Percentiles rank a stretch among this genome's conserved stretches.
Evolutionary conservation across 2,888 invertebrate species (phyloP).

Genomic region (Trisateles emortualis): DNA sequence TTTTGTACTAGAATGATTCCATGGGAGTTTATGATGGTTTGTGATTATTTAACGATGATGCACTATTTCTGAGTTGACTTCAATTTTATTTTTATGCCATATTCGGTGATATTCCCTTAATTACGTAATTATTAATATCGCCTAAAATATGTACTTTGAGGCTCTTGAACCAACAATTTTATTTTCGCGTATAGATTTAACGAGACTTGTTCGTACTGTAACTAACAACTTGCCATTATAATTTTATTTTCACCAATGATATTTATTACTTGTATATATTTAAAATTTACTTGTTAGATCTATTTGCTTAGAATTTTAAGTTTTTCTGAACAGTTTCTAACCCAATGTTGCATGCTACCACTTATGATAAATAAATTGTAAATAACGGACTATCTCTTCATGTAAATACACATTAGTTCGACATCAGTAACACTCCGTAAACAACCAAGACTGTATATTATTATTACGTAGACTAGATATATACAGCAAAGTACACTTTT

Average conservation of each 20-base stretch:
- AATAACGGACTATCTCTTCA: conserved; percentile 61
- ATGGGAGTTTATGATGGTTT: conserved; percentile 77
- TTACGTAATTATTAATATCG: conserved; percentile 64
- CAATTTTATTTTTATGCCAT: conserved; percentile 78
- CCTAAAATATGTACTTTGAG: conserved; percentile 76
- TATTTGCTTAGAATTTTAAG: conserved; percentile 69
- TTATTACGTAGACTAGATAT: conserved; percentile 62
- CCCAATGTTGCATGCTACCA: conserved; percentile 61
- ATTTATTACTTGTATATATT: conserved; percentile 82
- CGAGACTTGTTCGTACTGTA: conserved; percentile 67
- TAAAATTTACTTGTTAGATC: conserved; percentile 63
- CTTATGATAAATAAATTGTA: conserved; percentile 61
- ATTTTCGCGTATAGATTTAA: conserved; percentile 64
- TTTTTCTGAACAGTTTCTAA: conserved; percentile 64
- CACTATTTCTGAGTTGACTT: conserved; percentile 70
- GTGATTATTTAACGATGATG: conserved; percentile 81
- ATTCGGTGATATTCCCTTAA: conserved; percentile 75
- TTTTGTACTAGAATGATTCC: conserved; percentile 82
- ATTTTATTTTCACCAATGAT: conserved; percentile 83
- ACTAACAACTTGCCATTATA: conserved; percentile 85
- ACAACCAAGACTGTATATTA: conserved; percentile 74
- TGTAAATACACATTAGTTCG: conserved; percentile 76
- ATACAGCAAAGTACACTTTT: conserved; percentile 61
- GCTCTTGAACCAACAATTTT: conserved; percentile 67
- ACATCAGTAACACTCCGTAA: conserved; percentile 50